Evolutionary conservation across 2,888 invertebrate species (phyloP).

Genomic region (Fissipunctia ypsillon): DNA sequence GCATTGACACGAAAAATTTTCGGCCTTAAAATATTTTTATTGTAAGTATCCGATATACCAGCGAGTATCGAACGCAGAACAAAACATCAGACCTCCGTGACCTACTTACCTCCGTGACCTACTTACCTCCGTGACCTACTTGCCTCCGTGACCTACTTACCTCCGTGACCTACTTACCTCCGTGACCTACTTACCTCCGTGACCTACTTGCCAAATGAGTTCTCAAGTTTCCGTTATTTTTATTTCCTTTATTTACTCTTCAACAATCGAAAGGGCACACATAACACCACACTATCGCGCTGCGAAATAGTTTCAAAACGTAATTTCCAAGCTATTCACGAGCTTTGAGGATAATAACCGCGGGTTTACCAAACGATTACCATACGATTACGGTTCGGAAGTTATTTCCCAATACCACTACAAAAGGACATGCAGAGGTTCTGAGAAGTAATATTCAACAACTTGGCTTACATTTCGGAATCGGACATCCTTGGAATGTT

Average conservation of each 20-base stretch:
- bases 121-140: not conserved
- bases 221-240: not conserved
- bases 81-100: not conserved
- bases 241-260: constrained; percentile 10
- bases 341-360: not conserved
- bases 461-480: constrained; percentile 33
- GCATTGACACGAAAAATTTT: not conserved
- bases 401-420: constrained; percentile 3
- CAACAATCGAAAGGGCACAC: constrained; percentile 19
- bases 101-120: too few relatives aligned
- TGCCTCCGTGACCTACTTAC: not conserved
- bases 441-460: constrained; percentile 25
- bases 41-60: not conserved
- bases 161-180: not conserved
- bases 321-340: constrained; percentile 22
- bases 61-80: not conserved
- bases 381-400: constrained; percentile 10
- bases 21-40: not conserved
- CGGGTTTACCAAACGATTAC: constrained; percentile 3
- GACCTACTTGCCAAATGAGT: not conserved
- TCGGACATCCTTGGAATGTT: constrained; percentile 48
- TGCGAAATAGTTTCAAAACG: constrained; percentile 5
- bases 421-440: constrained; percentile 40
- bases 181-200: not conserved
- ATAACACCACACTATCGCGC: not conserved